A percentile compares a stretch with the other conserved stretches of the same genome.
Evolutionary conservation across 2,113 vertebrate species (phyloP).

Genomic region (Xiphophorus couchianus): DNA sequence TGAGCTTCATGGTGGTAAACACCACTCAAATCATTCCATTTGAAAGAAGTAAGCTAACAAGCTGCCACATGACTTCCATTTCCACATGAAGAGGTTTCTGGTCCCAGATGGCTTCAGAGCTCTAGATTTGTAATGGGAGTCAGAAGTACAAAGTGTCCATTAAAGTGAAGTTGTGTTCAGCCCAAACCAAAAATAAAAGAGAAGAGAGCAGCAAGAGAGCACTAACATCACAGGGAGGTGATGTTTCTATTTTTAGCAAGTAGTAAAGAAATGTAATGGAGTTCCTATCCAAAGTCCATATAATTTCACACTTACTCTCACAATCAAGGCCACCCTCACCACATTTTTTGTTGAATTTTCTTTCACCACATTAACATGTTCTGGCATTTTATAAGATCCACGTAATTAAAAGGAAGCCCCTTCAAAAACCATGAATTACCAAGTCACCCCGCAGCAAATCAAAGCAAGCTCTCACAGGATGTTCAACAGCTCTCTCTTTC

Average conservation of each 20-base stretch:
- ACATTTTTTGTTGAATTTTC: constrained; percentile 6
- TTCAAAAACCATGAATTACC: constrained; percentile 7
- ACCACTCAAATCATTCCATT: constrained; percentile 30
- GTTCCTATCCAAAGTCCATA: constrained; percentile 5
- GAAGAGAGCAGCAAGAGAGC: constrained; percentile 2
- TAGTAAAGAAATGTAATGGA: not conserved
- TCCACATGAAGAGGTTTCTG: constrained; percentile 53
- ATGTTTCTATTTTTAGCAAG: constrained; percentile 6
- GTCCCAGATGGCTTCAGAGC: constrained; percentile 57
- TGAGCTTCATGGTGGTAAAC: constrained; percentile 17
- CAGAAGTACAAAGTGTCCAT: constrained; percentile 35
- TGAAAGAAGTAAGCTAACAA: constrained; percentile 47
- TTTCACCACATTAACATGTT: not conserved
- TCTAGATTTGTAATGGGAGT: constrained; percentile 50
- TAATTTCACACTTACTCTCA: not conserved
- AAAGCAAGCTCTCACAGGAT: constrained; percentile 15
- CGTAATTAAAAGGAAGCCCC: constrained; percentile 16
- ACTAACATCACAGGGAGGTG: not conserved
- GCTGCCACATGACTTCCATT: constrained; percentile 59
- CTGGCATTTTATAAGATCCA: constrained; percentile 8
- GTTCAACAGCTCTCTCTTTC: constrained; percentile 13
- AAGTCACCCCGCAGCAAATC: constrained; percentile 24
- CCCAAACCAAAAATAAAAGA: constrained; percentile 19
- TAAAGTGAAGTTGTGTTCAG: constrained; percentile 10
- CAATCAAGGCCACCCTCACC: constrained; percentile 5